Evolutionary conservation across 2,888 invertebrate genomes (phyloP), one percentile per base, ranked within the genome.

Genomic region (Parnassius orleans): DNA sequence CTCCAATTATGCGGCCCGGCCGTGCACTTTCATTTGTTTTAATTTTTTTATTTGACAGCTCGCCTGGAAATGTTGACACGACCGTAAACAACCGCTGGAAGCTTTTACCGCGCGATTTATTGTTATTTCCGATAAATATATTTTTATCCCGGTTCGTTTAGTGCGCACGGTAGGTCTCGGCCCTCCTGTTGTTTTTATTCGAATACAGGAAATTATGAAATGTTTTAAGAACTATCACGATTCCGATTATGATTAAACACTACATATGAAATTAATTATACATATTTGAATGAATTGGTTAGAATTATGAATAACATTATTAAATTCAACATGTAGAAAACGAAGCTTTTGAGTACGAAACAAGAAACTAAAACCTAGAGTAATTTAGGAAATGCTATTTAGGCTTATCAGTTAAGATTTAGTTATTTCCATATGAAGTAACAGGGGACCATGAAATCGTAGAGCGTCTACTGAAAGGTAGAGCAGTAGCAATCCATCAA

Each of bases 401-500:
- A 19, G 2, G 43, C 43, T 19, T 19, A 19, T 19, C 19, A 19
- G 19, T 19, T 14, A 48, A 15, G 14, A 14, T 48, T 56, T 54
- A 3, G 58, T 55, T 60, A 48, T 57, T 55, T 47, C 41, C 50
- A 63, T 56, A 47, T 41, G 51, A 61, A 47, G 19, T 50, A 54
- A 41, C 50, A 54, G 58, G 54, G 11, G 15, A 58, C 10, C 53
- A 62, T 50, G 54, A 62, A 53, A 33, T 44, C 19, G 46, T 42
- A 57, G 12, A 47, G 33, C 43, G 47, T 47, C 53, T 42, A 53
- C 44, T 47, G 65, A 63, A 56, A 53, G 48, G 19, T 15, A 63
- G 61, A 61, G 60, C 76, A 70, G 66, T 68, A 73, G 83, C 81
- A 81, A 90, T 89, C 86, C 86, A 89, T 90, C 90, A 88, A 80